phyloP scores from a whole-genome alignment of 2,113 vertebrate genomes.

The Cichladusa arquata region DNA sequence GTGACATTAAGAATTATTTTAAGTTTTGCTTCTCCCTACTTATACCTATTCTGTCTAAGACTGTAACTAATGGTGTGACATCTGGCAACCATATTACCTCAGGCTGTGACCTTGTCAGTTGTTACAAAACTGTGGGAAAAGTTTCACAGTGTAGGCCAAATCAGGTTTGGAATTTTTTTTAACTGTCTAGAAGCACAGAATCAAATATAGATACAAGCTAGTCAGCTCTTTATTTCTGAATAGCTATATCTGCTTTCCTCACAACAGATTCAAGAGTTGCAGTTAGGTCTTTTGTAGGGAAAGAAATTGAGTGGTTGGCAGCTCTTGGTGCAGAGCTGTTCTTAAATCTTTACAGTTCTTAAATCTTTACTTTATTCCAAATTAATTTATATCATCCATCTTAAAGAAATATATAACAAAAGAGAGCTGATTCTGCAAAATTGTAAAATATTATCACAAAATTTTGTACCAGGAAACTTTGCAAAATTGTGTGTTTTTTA shows the following conservation, averaged over 20 bases:
- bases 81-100: conserved; percentile 52
- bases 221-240: not conserved
- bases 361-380: not conserved
- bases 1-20: conserved; percentile 22
- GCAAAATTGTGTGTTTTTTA: not conserved
- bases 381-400: not conserved
- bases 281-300: not conserved
- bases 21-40: not conserved
- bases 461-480: not conserved
- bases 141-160: not conserved
- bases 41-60: conserved; percentile 31
- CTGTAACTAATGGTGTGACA: conserved; percentile 45
- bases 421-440: not conserved
- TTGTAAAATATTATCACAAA: not conserved
- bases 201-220: conserved; percentile 18
- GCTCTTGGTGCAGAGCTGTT: not conserved
- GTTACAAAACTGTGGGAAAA: conserved; percentile 39
- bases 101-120: conserved; percentile 37
- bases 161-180: not conserved
- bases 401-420: not conserved
- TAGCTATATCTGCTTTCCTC: not conserved
- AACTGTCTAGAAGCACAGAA: not conserved
- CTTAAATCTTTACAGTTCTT: not conserved
- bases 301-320: not conserved
- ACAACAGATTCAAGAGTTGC: not conserved